Percentiles rank a stretch among this genome's conserved stretches.
phyloP scores from a whole-genome alignment of 1,140 invertebrate species.

The Magallana angulata region DNA sequence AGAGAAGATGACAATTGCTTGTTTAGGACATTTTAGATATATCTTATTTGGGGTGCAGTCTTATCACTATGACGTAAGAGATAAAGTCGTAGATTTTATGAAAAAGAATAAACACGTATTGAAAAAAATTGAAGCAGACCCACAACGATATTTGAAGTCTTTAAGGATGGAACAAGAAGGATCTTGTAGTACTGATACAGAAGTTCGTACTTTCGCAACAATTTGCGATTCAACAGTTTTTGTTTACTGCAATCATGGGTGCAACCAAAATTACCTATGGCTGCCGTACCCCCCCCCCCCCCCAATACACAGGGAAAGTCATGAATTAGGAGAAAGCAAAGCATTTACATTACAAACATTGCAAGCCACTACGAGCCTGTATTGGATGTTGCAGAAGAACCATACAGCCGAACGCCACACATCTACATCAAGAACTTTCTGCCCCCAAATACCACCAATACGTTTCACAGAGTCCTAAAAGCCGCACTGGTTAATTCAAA shows the following conservation, averaged over 20 bases:
- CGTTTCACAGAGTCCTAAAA: not conserved
- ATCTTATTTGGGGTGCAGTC: too few relatives aligned
- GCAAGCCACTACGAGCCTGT: not conserved
- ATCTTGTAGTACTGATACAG: not conserved
- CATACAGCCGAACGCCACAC: not conserved
- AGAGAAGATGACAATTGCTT: conserved; percentile 17
- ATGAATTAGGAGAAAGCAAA: too few relatives aligned
- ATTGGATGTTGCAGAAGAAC: not conserved
- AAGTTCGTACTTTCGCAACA: not conserved
- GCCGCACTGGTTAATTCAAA: not conserved
- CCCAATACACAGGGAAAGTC: too few relatives aligned
- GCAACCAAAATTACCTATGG: not conserved
- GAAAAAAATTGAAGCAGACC: not conserved
- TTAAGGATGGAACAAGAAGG: not conserved
- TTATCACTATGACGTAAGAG: too few relatives aligned
- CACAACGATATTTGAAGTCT: not conserved
- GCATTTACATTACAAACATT: too few relatives aligned
- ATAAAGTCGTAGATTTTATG: too few relatives aligned
- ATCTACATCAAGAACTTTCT: not conserved
- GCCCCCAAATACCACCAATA: not conserved
- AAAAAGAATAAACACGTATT: not conserved
- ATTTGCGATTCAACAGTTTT: not conserved
- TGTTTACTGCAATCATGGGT: not conserved
- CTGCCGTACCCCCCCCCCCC: too few relatives aligned
- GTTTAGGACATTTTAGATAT: not conserved